Evolutionary conservation across 2,797 vertebrate species (phyloP), one percentile per base, ranked within the genome.

Genomic region (Macrochelys suwanniensis): DNA sequence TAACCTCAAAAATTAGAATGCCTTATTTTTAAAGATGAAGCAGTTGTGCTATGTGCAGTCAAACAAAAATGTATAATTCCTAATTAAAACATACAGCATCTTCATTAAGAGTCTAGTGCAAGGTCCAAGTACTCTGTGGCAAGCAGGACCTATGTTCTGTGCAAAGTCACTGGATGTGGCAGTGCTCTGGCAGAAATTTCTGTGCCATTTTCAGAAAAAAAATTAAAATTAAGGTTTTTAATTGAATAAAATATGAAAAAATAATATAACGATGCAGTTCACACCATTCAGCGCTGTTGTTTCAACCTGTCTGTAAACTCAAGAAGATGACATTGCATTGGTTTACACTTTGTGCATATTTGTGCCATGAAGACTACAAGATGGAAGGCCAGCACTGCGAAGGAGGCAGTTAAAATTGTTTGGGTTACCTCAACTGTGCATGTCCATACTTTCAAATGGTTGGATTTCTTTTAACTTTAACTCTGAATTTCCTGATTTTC

Each of bases 401-500:
- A 17, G 81, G 65, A 80, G 4, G 68, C 45, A 53, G 31, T 3
- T 42, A 25, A 82, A 88, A 89, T 45, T 53, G 11, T 47, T 7
- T 42, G 31, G 19, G 1, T 84, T 42, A 49, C 4, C 37, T 57
- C 84, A 25, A 45, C 76, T 37, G 45, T 33, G 31, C 45, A 68
- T 47, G 56, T 37, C 8, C n/a, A 19, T 59, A 9, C 45, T 82
- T 82, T 53, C 80, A 59, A 9, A 21, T 59, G 47, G 3, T 45
- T 87, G 65, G 11, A 59, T 0, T 1, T 84, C 37, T 76, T 76
- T 76, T 79, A 49, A 81, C 1, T 68, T 51, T 81, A 54, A n/a
- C 33, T 87, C 91, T 65, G 3, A 57, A 94, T 87, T 80, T 79
- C 26, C 9, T 74, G 12, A 45, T 42, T 80, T 92, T 87, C 12